Conservation (phyloP, 2,797 vertebrate species). For the Lepus townsendii region DNA sequence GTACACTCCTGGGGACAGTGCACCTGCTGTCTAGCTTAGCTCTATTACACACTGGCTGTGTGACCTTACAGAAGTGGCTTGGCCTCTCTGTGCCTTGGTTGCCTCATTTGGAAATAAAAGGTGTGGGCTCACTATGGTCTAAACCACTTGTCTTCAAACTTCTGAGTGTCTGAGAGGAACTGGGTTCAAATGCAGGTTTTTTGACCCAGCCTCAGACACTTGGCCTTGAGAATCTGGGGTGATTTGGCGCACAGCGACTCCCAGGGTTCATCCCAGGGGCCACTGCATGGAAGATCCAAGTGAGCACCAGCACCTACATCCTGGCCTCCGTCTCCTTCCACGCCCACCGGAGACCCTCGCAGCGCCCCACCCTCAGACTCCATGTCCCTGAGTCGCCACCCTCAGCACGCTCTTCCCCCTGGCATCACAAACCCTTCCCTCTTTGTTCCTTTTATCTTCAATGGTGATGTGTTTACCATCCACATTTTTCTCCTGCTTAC, state of each 20-base stretch:
- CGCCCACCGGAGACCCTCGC: no score
- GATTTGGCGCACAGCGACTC: neutral
- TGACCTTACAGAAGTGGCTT: neutral
- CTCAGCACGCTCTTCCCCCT: neutral
- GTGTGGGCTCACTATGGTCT: neutral
- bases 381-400: neutral
- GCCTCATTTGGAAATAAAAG: slow-evolving; percentile 44
- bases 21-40: neutral
- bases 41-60: neutral
- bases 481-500: slow-evolving; percentile 47
- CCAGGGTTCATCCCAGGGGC: neutral
- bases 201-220: neutral
- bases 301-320: neutral
- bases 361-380: no score
- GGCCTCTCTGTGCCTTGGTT: neutral
- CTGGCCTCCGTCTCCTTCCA: no score
- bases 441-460: neutral
- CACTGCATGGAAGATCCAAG: neutral
- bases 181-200: neutral
- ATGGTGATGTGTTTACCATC: slow-evolving; percentile 35
- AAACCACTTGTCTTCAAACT: neutral
- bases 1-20: neutral
- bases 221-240: neutral
- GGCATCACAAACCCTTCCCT: neutral
- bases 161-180: neutral